Conservation (phyloP, 2,797 vertebrate genomes). For the Mormyrops attenuatus region DNA sequence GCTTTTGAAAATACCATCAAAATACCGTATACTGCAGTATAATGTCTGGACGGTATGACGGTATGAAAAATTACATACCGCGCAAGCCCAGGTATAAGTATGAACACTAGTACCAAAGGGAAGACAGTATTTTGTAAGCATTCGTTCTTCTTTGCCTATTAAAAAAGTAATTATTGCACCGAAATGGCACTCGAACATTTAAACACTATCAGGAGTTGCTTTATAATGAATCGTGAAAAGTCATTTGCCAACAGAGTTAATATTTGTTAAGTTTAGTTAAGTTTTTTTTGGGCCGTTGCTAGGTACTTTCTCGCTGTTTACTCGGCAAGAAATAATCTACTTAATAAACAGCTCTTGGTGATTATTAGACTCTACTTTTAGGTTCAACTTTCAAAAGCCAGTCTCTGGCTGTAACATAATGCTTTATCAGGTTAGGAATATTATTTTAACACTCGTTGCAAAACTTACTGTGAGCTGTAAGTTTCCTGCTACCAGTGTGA, state of each 20-base stretch:
- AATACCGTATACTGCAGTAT: not conserved
- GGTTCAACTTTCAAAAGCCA: constrained; percentile 19
- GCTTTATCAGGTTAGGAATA: not conserved
- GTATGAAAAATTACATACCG: not conserved
- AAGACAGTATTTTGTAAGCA: constrained; percentile 36
- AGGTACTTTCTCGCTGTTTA: not conserved
- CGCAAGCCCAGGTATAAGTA: constrained; percentile 36
- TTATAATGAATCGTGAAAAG: not conserved
- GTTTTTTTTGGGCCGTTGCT: constrained; percentile 16
- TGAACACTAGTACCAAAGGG: constrained; percentile 59
- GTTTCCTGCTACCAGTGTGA: constrained; percentile 38
- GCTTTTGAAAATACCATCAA: not conserved
- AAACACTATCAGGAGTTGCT: not conserved
- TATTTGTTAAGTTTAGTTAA: constrained; percentile 1
- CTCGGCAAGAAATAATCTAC: not conserved
- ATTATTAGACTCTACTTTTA: constrained; percentile 13
- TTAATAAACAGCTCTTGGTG: constrained; percentile 16
- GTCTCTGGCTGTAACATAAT: not conserved
- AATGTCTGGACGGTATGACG: not conserved
- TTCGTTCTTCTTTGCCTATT: constrained; percentile 11
- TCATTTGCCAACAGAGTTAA: not conserved
- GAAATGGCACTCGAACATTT: constrained; percentile 15
- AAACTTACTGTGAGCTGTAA: constrained; percentile 8
- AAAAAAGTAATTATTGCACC: constrained; percentile 29
- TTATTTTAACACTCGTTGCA: not conserved